phyloP scores from a whole-genome alignment of 2,797 vertebrate genomes.

The Rhinophrynus dorsalis region DNA sequence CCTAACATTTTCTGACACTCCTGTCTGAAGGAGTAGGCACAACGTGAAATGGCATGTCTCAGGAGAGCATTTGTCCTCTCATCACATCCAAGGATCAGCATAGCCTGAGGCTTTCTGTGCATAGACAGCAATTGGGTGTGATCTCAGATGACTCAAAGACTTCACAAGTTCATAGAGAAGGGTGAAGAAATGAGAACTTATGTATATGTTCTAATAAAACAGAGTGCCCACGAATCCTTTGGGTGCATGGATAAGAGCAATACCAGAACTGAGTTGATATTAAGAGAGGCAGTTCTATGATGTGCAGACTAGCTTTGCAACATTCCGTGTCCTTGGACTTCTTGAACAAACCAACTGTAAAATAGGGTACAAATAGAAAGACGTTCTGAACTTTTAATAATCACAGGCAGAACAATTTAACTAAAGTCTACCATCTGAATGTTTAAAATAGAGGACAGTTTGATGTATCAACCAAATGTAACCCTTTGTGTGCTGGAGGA shows the following conservation, averaged over 20 bases:
- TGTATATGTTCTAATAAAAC: background rate
- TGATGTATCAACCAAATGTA: too few relatives aligned
- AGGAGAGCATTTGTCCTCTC: conserved; percentile 52
- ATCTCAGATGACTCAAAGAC: conserved; percentile 22
- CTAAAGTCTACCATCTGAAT: too few relatives aligned
- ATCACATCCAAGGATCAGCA: conserved; percentile 54
- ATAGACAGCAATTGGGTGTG: conserved; percentile 44
- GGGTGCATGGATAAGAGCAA: background rate
- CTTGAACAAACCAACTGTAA: too few relatives aligned
- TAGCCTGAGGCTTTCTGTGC: conserved; percentile 57
- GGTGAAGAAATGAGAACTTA: conserved; percentile 13
- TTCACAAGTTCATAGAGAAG: conserved; percentile 31
- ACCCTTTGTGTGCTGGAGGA: too few relatives aligned
- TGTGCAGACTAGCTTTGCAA: background rate
- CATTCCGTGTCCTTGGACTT: too few relatives aligned
- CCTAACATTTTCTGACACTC: conserved; percentile 57
- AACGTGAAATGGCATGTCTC: conserved; percentile 52
- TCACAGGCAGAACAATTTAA: too few relatives aligned
- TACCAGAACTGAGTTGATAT: background rate
- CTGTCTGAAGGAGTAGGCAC: conserved; percentile 48
- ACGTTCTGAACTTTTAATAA: too few relatives aligned
- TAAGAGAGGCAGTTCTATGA: background rate
- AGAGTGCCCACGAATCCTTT: background rate
- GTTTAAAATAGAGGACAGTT: too few relatives aligned
- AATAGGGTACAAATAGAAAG: too few relatives aligned